Evolutionary conservation across 1,140 invertebrate species (phyloP).

Genomic region (Hermatobates lingyangjiaoensis): DNA sequence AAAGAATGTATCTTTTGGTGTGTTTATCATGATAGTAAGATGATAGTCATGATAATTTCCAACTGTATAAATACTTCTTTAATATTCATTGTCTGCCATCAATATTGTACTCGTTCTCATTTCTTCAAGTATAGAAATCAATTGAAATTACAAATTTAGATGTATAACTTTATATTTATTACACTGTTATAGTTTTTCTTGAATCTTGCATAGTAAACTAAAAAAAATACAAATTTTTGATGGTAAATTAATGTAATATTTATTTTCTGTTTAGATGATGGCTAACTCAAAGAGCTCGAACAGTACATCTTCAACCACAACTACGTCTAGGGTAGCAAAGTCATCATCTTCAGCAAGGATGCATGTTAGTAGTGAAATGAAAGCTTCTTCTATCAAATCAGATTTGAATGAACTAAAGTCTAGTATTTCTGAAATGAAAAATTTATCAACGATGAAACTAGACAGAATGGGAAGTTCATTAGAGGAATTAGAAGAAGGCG

Average conservation of each 20-base stretch:
- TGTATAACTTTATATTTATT: too few relatives aligned
- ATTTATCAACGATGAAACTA: slow-evolving; percentile 23
- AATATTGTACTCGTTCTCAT: too few relatives aligned
- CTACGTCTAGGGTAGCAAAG: slow-evolving; percentile 33
- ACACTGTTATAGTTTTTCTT: too few relatives aligned
- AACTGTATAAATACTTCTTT: too few relatives aligned
- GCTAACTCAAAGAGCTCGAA: slow-evolving; percentile 2
- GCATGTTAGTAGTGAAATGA: slow-evolving; percentile 31
- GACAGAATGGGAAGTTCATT: slow-evolving; percentile 37
- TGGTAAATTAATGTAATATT: not conserved
- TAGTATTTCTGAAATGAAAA: slow-evolving; percentile 59
- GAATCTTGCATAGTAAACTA: too few relatives aligned
- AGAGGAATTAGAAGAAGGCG: slow-evolving; percentile 39
- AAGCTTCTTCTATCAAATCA: slow-evolving; percentile 48
- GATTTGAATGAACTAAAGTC: slow-evolving; percentile 53
- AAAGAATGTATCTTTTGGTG: too few relatives aligned
- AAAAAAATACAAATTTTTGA: too few relatives aligned
- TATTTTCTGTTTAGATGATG: slow-evolving; percentile 10
- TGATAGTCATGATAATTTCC: too few relatives aligned
- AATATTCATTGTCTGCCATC: too few relatives aligned
- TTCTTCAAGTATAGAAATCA: too few relatives aligned
- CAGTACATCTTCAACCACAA: slow-evolving; percentile 23
- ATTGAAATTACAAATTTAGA: too few relatives aligned
- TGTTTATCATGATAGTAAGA: too few relatives aligned
- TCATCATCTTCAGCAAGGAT: slow-evolving; percentile 30